phyloP scores from a whole-genome alignment of 2,113 vertebrate genomes.

The Craseonycteris thonglongyai region DNA sequence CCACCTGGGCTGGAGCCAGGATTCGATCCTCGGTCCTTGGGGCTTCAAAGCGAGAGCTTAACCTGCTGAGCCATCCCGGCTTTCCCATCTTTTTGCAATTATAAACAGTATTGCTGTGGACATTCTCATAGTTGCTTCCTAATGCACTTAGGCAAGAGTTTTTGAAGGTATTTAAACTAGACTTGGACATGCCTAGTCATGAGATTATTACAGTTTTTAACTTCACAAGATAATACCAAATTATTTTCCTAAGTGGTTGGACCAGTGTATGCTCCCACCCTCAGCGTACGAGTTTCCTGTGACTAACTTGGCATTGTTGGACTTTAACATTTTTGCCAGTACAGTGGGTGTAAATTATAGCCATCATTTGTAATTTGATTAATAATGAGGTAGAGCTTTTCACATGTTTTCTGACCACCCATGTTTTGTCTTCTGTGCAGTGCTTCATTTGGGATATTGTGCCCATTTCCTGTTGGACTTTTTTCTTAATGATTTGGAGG shows the following conservation, averaged over 20 bases:
- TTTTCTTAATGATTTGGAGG: neutral
- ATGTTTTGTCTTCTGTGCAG: neutral
- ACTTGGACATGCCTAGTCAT: neutral
- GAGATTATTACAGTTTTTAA: neutral
- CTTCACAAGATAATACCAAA: neutral
- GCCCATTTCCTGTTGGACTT: neutral
- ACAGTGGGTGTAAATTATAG: neutral
- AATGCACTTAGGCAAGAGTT: neutral
- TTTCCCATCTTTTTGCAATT: too few relatives aligned
- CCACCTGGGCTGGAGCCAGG: too few relatives aligned
- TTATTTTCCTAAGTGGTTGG: too few relatives aligned
- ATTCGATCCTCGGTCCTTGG: too few relatives aligned
- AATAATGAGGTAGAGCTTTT: neutral
- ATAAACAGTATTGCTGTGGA: neutral
- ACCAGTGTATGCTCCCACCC: neutral
- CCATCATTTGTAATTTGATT: neutral
- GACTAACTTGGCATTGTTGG: neutral
- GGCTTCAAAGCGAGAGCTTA: too few relatives aligned
- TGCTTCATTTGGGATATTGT: neutral
- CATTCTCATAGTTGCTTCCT: neutral
- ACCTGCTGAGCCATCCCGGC: too few relatives aligned
- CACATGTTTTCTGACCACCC: neutral
- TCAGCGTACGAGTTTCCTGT: neutral
- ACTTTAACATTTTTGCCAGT: neutral
- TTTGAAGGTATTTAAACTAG: neutral